Evolutionary conservation across 2,888 invertebrate species (phyloP).

Genomic region (Dryocosmus kuriphilus): DNA sequence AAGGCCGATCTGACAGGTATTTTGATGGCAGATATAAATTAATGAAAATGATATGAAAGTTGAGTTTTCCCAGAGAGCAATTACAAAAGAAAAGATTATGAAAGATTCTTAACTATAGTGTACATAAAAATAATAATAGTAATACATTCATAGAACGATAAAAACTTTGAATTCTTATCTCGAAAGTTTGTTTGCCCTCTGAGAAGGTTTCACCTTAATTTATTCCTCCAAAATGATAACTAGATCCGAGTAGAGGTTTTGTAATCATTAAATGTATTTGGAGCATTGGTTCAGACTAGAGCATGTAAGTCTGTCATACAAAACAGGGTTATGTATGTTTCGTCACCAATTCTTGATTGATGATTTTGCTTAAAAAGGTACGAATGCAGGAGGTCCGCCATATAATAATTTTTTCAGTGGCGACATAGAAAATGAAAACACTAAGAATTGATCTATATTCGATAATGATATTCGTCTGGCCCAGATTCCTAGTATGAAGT

Average conservation of each 20-base stretch:
- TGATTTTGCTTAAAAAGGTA: not conserved
- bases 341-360: slow-evolving; percentile 5
- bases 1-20: not conserved
- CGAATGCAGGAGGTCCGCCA: not conserved
- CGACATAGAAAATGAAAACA: not conserved
- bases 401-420: not conserved
- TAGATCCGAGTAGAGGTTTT: slow-evolving; percentile 16
- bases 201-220: slow-evolving; percentile 6
- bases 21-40: slow-evolving; percentile 2
- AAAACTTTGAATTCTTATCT: slow-evolving; percentile 19
- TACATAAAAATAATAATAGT: not conserved
- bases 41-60: not conserved
- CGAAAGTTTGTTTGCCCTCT: slow-evolving; percentile 15
- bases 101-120: not conserved
- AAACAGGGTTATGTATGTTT: not conserved
- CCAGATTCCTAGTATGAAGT: slow-evolving; percentile 10
- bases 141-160: too few species aligned
- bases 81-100: not conserved
- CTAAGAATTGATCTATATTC: not conserved
- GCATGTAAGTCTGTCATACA: not conserved
- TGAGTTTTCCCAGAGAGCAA: not conserved
- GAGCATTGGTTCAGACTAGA: slow-evolving; percentile 6
- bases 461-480: slow-evolving; percentile 35
- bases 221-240: slow-evolving; percentile 19
- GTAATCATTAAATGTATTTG: slow-evolving; percentile 30